Percentiles rank a stretch among this genome's conserved stretches.
These are phyloP conservation scores for Atrichornis clamosus DNA, from an alignment of 2,113 vertebrate genomes.

Conservation along the genomic window DNA sequence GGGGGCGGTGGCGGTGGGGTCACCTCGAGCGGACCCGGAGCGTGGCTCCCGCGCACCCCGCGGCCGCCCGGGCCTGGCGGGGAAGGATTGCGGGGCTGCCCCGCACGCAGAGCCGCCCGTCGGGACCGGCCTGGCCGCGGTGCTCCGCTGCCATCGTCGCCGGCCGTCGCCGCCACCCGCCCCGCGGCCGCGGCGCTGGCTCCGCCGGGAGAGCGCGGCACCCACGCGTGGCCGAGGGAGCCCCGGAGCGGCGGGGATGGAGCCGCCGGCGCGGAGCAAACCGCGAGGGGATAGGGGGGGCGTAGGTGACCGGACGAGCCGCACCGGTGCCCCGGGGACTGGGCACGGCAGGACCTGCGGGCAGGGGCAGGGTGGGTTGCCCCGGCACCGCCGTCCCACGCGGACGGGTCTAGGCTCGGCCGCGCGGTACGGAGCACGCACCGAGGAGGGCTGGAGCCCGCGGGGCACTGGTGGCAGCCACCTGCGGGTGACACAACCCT, in stretches of 20 bases:
- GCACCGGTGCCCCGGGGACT: neutral
- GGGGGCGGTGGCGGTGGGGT: neutral
- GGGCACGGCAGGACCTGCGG: neutral
- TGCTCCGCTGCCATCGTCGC: neutral
- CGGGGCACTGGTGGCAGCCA: neutral
- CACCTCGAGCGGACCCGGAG: neutral
- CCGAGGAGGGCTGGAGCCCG: neutral
- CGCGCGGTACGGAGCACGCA: neutral
- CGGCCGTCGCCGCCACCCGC: no score
- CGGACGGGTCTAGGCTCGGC: neutral
- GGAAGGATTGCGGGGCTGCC: neutral
- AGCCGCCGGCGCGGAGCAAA: neutral
- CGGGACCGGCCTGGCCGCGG: neutral
- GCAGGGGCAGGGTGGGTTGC: neutral
- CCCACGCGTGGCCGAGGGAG: neutral
- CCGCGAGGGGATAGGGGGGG: neutral
- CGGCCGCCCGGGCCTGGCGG: neutral
- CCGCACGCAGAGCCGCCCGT: neutral
- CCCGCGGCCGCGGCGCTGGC: neutral
- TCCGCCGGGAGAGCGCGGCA: neutral
- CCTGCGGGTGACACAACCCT: neutral
- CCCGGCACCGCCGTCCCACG: neutral
- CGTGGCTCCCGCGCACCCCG: neutral
- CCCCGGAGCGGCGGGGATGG: neutral
- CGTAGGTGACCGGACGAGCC: neutral